Conservation (phyloP, 2,113 vertebrate species). For the Rhea pennata region DNA sequence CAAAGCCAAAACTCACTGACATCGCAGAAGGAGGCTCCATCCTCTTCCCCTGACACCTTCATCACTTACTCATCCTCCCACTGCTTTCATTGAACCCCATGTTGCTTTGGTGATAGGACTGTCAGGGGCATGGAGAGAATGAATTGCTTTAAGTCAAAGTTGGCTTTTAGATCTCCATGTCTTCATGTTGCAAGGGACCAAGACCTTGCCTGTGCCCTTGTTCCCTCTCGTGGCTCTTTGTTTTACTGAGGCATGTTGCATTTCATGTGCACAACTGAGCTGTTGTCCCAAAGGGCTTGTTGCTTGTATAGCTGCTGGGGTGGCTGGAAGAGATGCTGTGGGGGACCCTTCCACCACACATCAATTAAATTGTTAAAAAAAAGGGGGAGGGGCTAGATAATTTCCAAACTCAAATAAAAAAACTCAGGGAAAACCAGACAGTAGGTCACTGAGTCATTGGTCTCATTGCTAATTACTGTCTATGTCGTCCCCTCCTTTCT, state of each 20-base stretch:
- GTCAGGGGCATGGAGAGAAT: background rate
- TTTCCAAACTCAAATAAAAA: background rate
- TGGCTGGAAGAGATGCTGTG: background rate
- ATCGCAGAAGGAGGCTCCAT: too few relatives aligned
- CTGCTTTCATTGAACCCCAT: background rate
- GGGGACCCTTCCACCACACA: background rate
- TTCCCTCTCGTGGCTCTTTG: background rate
- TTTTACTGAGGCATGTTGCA: accelerated
- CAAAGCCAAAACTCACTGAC: too few relatives aligned
- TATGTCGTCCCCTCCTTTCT: background rate
- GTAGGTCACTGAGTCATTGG: background rate
- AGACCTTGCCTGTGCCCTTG: accelerated
- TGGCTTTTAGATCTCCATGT: background rate
- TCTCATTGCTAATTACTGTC: background rate
- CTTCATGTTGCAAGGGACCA: background rate
- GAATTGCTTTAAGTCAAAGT: accelerated
- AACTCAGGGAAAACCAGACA: background rate
- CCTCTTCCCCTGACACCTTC: too few relatives aligned
- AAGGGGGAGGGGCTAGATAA: background rate
- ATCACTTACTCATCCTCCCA: background rate
- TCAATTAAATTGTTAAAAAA: background rate
- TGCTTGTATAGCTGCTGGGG: background rate
- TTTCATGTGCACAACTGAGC: background rate
- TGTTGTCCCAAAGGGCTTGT: background rate
- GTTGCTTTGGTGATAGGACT: background rate